Percentiles rank a stretch among this genome's conserved stretches.
Conservation (phyloP, 92 coral and sea anemone species). For the Pocillopora grandis region DNA sequence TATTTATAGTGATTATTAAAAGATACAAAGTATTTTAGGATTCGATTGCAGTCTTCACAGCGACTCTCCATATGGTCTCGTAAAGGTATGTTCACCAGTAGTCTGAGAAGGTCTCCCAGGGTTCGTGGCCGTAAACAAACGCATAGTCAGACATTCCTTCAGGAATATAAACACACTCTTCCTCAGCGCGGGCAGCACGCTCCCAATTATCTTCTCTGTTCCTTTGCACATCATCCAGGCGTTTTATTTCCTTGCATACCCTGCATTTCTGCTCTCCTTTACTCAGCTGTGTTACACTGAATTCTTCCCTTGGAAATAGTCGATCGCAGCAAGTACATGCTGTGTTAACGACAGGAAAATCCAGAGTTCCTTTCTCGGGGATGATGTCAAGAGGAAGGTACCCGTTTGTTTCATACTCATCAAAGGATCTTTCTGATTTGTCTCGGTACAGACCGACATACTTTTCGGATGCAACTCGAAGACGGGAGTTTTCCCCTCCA, state of each 20-base stretch:
- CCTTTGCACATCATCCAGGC: conserved; percentile 52
- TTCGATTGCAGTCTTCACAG: not conserved
- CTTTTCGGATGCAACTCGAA: conserved; percentile 73
- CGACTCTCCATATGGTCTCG: not conserved
- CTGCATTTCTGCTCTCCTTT: conserved; percentile 78
- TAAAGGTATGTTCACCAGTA: not conserved
- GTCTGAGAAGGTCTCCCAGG: not conserved
- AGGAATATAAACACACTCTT: not conserved
- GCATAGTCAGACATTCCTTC: conserved; percentile 26
- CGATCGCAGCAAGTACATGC: conserved; percentile 67
- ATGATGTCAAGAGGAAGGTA: conserved; percentile 77
- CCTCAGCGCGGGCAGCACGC: conserved; percentile 23
- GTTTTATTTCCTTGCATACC: conserved; percentile 84
- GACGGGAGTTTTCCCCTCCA: conserved; percentile 57
- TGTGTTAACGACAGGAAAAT: conserved; percentile 58
- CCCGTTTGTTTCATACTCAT: conserved; percentile 71
- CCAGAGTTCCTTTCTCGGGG: conserved; percentile 75
- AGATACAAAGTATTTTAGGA: too few species aligned
- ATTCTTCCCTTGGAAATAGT: conserved; percentile 65
- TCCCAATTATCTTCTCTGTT: conserved; percentile 62
- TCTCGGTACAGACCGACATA: conserved; percentile 73
- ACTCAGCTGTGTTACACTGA: conserved; percentile 64
- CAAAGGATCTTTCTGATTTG: conserved; percentile 55
- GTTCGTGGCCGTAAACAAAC: conserved; percentile 3
- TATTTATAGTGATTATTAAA: too few species aligned